Conservation (phyloP, 2,888 invertebrate species). For the Xestoiulus laeticollis region DNA sequence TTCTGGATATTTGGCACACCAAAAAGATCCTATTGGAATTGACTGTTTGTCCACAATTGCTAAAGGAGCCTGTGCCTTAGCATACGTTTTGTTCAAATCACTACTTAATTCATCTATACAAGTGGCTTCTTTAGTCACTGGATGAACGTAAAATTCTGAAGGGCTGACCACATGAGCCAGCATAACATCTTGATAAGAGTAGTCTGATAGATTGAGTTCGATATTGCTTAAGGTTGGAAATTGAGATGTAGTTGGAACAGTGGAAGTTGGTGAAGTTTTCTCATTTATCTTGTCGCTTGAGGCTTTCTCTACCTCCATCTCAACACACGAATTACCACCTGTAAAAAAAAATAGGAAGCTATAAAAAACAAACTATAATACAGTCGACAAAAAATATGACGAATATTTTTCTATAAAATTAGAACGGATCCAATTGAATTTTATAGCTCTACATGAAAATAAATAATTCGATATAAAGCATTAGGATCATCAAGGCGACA, state of each 20-base stretch:
- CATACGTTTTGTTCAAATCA: background rate
- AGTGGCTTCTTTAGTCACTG: background rate
- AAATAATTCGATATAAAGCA: too few species aligned
- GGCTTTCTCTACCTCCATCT: background rate
- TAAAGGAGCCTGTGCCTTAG: background rate
- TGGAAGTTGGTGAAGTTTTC: background rate
- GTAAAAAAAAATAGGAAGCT: background rate
- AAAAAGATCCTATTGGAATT: constrained; percentile 47
- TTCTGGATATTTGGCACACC: constrained; percentile 45
- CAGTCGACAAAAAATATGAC: too few species aligned
- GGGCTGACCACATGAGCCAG: constrained; percentile 23
- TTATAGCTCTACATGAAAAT: too few species aligned
- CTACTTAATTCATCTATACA: background rate
- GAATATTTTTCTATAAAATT: too few species aligned
- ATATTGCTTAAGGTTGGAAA: background rate
- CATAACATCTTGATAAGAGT: background rate
- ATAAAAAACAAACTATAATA: too few species aligned
- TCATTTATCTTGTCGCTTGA: background rate
- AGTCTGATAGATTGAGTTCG: background rate
- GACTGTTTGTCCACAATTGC: background rate
- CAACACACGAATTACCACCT: background rate
- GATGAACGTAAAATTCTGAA: constrained; percentile 42
- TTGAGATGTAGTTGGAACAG: too few species aligned
- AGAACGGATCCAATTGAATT: too few species aligned
- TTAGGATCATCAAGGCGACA: too few species aligned